A percentile compares a stretch with the other conserved stretches of the same genome.
phyloP scores from a whole-genome alignment of 1,140 invertebrate genomes.

The Heliothis virescens region DNA sequence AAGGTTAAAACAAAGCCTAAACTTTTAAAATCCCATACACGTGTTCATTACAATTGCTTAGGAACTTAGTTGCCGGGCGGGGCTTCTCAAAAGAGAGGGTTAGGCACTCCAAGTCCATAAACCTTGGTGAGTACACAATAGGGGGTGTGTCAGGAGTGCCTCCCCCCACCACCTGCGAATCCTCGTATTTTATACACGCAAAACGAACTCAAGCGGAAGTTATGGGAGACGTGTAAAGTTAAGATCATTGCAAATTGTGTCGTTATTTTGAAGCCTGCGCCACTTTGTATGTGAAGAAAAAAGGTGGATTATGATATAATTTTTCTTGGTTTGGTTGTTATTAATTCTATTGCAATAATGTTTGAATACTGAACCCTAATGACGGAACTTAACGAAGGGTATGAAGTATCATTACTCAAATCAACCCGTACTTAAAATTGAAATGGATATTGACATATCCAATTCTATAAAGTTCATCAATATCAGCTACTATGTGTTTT shows the following conservation, averaged over 20 bases:
- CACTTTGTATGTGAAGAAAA: neutral
- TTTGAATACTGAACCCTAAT: too few species aligned
- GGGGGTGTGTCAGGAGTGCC: slow-evolving; percentile 40
- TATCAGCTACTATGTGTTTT: too few species aligned
- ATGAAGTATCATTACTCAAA: too few species aligned
- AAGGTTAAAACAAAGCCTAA: slow-evolving; percentile 8
- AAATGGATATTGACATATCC: too few species aligned
- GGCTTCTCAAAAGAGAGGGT: slow-evolving; percentile 59
- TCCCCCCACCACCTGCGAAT: slow-evolving; percentile 20
- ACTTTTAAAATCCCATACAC: slow-evolving; percentile 9
- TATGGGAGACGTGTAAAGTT: slow-evolving; percentile 53
- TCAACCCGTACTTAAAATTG: too few species aligned
- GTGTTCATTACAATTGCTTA: slow-evolving; percentile 23
- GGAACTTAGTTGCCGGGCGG: slow-evolving; percentile 13
- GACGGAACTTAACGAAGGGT: too few species aligned
- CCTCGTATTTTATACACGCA: slow-evolving; percentile 60
- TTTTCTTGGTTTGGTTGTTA: too few species aligned
- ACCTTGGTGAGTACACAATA: slow-evolving; percentile 60
- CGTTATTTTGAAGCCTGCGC: slow-evolving; percentile 6
- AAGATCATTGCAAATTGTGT: slow-evolving; percentile 46
- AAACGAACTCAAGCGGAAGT: slow-evolving; percentile 60
- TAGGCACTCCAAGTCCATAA: slow-evolving; percentile 66
- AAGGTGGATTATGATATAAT: neutral
- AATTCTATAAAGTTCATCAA: too few species aligned
- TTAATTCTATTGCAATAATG: too few species aligned